Conservation (phyloP, 53 echinoderm and acorn worm genomes). For the Zoroaster sp. region DNA sequence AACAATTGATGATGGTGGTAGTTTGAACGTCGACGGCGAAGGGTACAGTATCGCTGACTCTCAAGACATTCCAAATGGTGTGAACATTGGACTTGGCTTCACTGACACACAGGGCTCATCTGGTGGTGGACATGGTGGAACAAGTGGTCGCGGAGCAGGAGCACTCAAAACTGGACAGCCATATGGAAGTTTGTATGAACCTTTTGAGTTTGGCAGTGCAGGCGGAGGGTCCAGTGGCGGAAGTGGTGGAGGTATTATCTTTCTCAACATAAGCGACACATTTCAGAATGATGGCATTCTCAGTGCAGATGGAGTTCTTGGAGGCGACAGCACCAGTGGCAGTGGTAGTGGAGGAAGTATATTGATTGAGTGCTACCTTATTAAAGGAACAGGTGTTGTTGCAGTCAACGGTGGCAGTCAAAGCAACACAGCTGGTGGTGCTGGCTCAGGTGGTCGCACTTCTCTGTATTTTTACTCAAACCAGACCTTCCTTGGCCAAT, state of each 20-base stretch:
- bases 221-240: slow-evolving; percentile 82
- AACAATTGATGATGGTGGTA: slow-evolving; percentile 91
- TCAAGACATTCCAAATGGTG: slow-evolving; percentile 35
- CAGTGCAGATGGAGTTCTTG: slow-evolving; percentile 68
- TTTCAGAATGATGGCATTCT: slow-evolving; percentile 76
- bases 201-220: slow-evolving; percentile 84
- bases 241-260: slow-evolving; percentile 75
- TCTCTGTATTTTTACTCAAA: slow-evolving; percentile 81
- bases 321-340: slow-evolving; percentile 56
- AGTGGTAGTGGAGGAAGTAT: slow-evolving; percentile 90
- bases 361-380: slow-evolving; percentile 63
- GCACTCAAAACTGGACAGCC: slow-evolving; percentile 81
- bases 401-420: slow-evolving; percentile 73
- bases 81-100: slow-evolving; percentile 75
- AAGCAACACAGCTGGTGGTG: slow-evolving; percentile 47
- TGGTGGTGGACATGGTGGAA: slow-evolving; percentile 90
- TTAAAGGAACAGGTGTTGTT: slow-evolving; percentile 77
- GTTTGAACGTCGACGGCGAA: slow-evolving; percentile 60
- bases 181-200: slow-evolving; percentile 89
- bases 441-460: slow-evolving; percentile 81
- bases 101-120: slow-evolving; percentile 64
- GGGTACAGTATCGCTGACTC: slow-evolving; percentile 72
- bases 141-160: slow-evolving; percentile 76
- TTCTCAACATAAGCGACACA: slow-evolving; percentile 79
- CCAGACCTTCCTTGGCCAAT: slow-evolving; percentile 78